Evolutionary conservation across 2,113 vertebrate species (phyloP), one percentile per base, ranked within the genome.

Genomic region (Ardeotis arabs): DNA sequence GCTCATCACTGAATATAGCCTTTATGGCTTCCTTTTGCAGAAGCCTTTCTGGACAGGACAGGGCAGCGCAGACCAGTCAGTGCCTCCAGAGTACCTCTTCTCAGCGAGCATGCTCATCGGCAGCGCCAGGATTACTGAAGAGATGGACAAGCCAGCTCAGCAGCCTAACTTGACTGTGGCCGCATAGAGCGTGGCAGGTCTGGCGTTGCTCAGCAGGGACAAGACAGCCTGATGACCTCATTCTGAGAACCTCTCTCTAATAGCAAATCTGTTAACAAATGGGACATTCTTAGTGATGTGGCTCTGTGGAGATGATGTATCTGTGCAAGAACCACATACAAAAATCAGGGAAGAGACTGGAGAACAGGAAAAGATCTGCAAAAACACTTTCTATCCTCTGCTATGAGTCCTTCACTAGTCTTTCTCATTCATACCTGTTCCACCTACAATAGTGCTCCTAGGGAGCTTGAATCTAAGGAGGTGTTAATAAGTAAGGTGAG

Each of bases 21-120:
- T 75, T 52, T 29, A 39, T 5, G 17, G 63, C 79, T 76, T 97
- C 94, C 88, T 94, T 97, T 72, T 62, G 81, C 24, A 63, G 91
- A 37, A 72, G 69, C 64, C 82, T 83, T 94, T 94, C 58, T 86
- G 75, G 90, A 63, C 60, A 93, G 87, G 83, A 63, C 60, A 93
- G 87, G 84, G 14, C 21, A 90, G 49, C 84, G 87, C 82, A 96
- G 81, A 90, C 31, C 89, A 93, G 92, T 78, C 86, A 75, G 49
- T 72, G 84, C 77, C 92, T 95, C n/a, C 12, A 82, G 58, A 86
- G 69, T 72, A 92, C 63, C 93, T 56, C 72, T 92, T 94, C 81
- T 76, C 24, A 6, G 72, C 28, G 9, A 97, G 82, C 33, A 14
- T 18, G 52, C 62, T 88, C n/a, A n/a, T 12, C 69, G 74, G 73